Conservation (phyloP, 2,797 vertebrate species). For the Hydrocynus forskahlii region DNA sequence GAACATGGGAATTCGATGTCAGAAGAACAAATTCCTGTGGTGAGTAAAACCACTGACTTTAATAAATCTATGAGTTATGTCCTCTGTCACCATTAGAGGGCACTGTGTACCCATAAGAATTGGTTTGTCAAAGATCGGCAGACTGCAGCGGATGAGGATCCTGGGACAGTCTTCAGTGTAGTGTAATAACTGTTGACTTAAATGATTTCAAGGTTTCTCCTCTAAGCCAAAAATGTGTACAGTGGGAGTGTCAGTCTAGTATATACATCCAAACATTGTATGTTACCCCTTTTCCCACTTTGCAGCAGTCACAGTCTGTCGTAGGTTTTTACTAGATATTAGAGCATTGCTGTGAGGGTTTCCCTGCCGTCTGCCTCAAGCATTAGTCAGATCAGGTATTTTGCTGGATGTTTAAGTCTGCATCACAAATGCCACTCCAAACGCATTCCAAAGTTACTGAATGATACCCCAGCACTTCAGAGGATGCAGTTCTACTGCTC, state of each 20-base stretch:
- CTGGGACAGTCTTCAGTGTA: neutral
- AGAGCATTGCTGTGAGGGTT: too few relatives aligned
- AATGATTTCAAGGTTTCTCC: neutral
- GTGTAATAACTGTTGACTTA: neutral
- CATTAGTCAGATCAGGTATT: neutral
- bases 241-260: too few relatives aligned
- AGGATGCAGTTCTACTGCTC: neutral
- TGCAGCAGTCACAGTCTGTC: too few relatives aligned
- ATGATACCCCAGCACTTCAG: neutral
- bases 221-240: neutral
- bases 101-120: slow-evolving; percentile 8
- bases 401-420: neutral
- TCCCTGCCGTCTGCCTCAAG: too few relatives aligned
- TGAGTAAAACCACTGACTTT: slow-evolving; percentile 23
- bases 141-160: neutral
- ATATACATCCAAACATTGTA: too few relatives aligned
- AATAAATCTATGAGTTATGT: neutral
- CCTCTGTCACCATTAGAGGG: slow-evolving; percentile 25
- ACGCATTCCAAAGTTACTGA: neutral
- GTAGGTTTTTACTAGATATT: too few relatives aligned
- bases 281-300: too few relatives aligned
- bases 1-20: slow-evolving; percentile 7
- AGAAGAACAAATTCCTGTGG: slow-evolving; percentile 18
- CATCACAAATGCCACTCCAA: too few relatives aligned
- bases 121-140: neutral